Evolutionary conservation across 2,888 invertebrate genomes (phyloP), one percentile per base, ranked within the genome.

Genomic region (Eumerus sabulonum): DNA sequence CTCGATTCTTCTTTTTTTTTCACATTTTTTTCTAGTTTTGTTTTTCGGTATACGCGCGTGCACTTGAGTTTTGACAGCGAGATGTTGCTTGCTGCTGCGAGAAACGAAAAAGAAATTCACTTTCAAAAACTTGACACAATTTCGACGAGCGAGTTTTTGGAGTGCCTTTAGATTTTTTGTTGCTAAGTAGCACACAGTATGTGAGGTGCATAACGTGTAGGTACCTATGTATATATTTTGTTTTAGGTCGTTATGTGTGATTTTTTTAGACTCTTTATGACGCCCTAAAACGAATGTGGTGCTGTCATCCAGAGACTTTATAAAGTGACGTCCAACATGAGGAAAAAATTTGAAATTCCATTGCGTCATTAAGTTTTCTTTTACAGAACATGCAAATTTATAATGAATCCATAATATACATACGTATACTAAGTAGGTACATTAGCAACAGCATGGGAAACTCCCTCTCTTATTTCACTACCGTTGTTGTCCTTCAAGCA

Each of bases 81-180:
- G 13, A 19, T n/a, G n/a, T n/a, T n/a, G n/a, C n/a, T 27, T 40
- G 56, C 13, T 71, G 64, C 68, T 60, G 57, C 67, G 73, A 68
- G 74, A 73, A 79, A 74, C 67, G 73, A 68, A 68, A 73, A 79
- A 74, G 68, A 79, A 74, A 64, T 79, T 79, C 79, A 79, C 79
- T 79, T 79, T 79, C 79, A 79, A 74, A 79, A 73, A 68, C 73
- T 79, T 79, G 79, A 74, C 79, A 79, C 79, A 79, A 56, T 74
- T 79, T 79, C 54, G 79, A 54, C 50, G 59, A 79, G 59, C 56
- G 40, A 67, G 60, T 71, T 64, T 71, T 64, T 71, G 44, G 44
- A 57, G 42, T 63, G 62, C 1, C 36, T 40, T 54, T 35, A 40
- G 53, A 53, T 47, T 7, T n/a, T 27, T 27, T 27, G 27, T 27